Evolutionary conservation across 2,888 invertebrate species (phyloP), one percentile per base, ranked within the genome.

Genomic region (Eledona agricola): DNA sequence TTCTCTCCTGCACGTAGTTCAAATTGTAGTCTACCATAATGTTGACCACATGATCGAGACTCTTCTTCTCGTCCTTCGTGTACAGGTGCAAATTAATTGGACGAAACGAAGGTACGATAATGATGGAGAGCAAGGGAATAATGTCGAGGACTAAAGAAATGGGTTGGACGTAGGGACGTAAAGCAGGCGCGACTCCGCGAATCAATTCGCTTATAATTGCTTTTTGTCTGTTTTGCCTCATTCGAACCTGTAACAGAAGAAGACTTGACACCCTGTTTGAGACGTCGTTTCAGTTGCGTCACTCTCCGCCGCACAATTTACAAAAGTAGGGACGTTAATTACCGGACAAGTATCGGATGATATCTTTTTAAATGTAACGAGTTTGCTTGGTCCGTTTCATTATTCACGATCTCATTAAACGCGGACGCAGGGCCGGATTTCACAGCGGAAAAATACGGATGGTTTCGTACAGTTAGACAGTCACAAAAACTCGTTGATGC

Each of bases 1-100:
- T 81, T 42, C 89, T 85, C 53, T 90, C 88, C 74, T 96, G 96
- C 0, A 84, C 79, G 74, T 92, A 95, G 43, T 85, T 86, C 57
- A 97, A 78, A 53, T 93, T 95, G 75, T 93, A 91, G 71, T 93
- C 90, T 34, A 94, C 85, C 93, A 97, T 91, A 0, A 90, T 82
- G 59, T 86, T 82, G 5, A 96, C 88, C 15, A 93, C 85, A 13
- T 84, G 78, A 0, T 79, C 72, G 16, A 97, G 72, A 25, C 87
- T 84, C 6, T 79, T 79, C 37, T 86, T 87, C 75, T 94, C 94
- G 55, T 80, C 79, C 1, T 81, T 78, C 10, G 86, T 89, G 77
- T 88, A 92, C 37, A 93, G 74, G 79, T 93, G 86, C 51, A 72
- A 72, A 70, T 69, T 81, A 32, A 91, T 90, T 0, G 91, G 88